Evolutionary conservation across 1,140 invertebrate species (phyloP), one percentile per base, ranked within the genome.

Genomic region (Phymorhynchus buccinoides): DNA sequence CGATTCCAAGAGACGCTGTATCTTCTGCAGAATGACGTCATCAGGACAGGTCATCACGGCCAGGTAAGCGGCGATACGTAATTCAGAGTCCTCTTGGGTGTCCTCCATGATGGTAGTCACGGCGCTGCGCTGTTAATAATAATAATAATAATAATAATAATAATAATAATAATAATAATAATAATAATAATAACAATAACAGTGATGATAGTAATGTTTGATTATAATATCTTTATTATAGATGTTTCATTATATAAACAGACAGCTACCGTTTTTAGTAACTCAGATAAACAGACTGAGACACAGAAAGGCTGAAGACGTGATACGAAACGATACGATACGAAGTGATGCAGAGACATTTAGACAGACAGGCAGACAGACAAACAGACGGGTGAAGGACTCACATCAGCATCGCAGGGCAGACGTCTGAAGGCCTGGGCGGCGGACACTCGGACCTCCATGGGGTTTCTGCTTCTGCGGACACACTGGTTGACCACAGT

Each of bases 1-100:
- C 44, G 95, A 92, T 79, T 95, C 93, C 3, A 98, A 93, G 0
- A 88, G 87, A 44, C 95, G 93, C 88, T 96, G 96, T 56, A 98
- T 96, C 41, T 95, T 94, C 62, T 95, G 94, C 1, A 99, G 94
- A 1, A 96, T 95, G 39, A 95, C 94, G 84, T 97, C 96, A 88
- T 96, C 95, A 0, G 97, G 97, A 92, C 98, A 99, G 73, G 95
- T 95, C 96, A 99, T 98, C 9, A 97, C 94, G 92, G 97, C 96
- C 39, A 98, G 92, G 91, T 98, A 99, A 12, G 97, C 96, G 3
- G 96, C 96, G 52, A 98, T 97, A 56, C 98, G 95, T 22, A 99
- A 91, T 94, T 99, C 97, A 1, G 96, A 94, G 89, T 98, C 96
- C 80, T 96, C 93, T n/a, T 94, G 94, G 77, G 94, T 94, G 89